phyloP scores from a whole-genome alignment of 2,113 vertebrate genomes.

The Marcusenius ussheri region DNA sequence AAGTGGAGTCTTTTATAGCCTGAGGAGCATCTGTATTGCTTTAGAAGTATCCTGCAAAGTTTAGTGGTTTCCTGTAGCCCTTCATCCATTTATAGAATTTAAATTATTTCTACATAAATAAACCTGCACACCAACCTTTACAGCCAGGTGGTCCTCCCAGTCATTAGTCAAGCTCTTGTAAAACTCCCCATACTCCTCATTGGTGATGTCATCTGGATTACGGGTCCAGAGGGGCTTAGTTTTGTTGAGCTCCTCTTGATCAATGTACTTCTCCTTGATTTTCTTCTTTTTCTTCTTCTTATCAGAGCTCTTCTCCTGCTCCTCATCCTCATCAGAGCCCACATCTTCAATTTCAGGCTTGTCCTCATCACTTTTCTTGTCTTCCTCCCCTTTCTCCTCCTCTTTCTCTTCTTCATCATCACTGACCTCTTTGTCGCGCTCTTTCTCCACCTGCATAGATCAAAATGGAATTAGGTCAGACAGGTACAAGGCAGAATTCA shows the following conservation, averaged over 20 bases:
- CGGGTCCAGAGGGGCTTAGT: conserved; percentile 71
- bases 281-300: conserved; percentile 58
- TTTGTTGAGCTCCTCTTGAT: conserved; percentile 56
- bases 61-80: not conserved
- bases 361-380: conserved; percentile 52
- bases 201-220: conserved; percentile 74
- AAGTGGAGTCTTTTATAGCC: not conserved
- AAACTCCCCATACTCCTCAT: conserved; percentile 70
- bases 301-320: conserved; percentile 67
- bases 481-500: not conserved
- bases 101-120: not conserved
- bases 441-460: conserved; percentile 66
- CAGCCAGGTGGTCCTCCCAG: conserved; percentile 76
- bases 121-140: conserved; percentile 58
- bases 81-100: not conserved
- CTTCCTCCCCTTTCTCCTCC: conserved; percentile 55
- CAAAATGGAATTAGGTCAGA: not conserved
- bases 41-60: not conserved
- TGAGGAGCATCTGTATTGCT: not conserved
- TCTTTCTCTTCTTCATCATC: conserved; percentile 77
- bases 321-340: conserved; percentile 70
- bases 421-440: conserved; percentile 74
- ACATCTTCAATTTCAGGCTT: conserved; percentile 77
- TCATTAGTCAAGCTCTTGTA: conserved; percentile 77
- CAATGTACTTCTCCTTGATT: conserved; percentile 70